Evolutionary conservation across 37 sponge, comb jelly and placozoan genomes (phyloP), one percentile per base, ranked within the genome.

Genomic region (Hexactinellida sp.): DNA sequence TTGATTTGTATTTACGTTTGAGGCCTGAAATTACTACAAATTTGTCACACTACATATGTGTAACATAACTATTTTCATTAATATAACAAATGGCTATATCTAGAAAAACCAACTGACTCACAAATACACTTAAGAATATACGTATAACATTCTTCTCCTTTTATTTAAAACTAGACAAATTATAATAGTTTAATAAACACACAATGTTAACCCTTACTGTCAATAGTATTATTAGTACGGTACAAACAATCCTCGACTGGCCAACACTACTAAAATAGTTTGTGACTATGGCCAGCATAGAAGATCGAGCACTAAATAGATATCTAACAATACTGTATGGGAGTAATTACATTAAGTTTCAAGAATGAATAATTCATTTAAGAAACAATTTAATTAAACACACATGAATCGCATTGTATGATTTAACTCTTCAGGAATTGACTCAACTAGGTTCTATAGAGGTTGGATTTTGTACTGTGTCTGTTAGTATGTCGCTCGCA

Each of bases 311-410:
- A 47, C 16, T 47, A n/a, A n/a, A n/a, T n/a, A n/a, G n/a, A n/a
- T n/a, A 47, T 47, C 52, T 47, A 47, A 47, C 52, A 47, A 47
- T 47, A 47, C 16, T 19, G 9, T 47, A 47, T 47, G n/a, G n/a
- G n/a, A n/a, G n/a, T n/a, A 19, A 47, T 47, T 19, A 47, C 52
- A 47, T 47, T 19, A 47, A 47, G 52, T 47, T 63, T 63, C 76
- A 63, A 23, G 13, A 63, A 63, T 32, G 3, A 23, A n/a, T 32
- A 32, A 63, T 32, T 63, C 76, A 63, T 63, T 63, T 32, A 63
- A 63, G 76, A 63, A 63, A 63, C 76, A 63, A 25, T 63, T 63
- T 63, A 63, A 63, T 63, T 63, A 63, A 63, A 63, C 76, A 25
- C 21, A 63, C 30, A 63, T 23, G 13, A 63, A 63, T 63, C 76